Evolutionary conservation across 2,888 invertebrate species (phyloP).

Genomic region (Polymixis flavicincta): DNA sequence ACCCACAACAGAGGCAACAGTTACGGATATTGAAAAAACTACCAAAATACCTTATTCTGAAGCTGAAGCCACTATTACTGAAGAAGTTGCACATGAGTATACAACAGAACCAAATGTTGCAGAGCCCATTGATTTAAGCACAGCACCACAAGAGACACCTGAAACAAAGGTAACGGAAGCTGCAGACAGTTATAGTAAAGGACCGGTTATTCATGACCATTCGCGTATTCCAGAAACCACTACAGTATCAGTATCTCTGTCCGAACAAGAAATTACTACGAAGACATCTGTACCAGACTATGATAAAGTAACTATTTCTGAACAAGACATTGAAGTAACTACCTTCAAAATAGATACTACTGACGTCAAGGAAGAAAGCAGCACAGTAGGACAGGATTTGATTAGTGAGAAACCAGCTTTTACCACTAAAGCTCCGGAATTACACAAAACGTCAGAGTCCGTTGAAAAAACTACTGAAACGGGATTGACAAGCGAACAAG

Average conservation of each 20-base stretch:
- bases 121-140: conserved; percentile 16
- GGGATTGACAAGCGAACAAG: conserved; percentile 49
- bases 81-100: conserved; percentile 7
- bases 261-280: conserved; percentile 38
- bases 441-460: conserved; percentile 36
- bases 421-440: conserved; percentile 40
- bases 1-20: conserved; percentile 32
- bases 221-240: conserved; percentile 25
- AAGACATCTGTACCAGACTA: conserved; percentile 10
- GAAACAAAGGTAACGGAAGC: conserved; percentile 32
- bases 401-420: conserved; percentile 17
- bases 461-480: conserved; percentile 42
- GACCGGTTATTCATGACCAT: conserved; percentile 26
- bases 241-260: conserved; percentile 24
- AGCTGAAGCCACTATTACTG: conserved; percentile 23
- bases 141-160: conserved; percentile 17
- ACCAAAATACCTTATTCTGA: conserved; percentile 40
- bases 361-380: conserved; percentile 11
- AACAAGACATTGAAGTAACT: conserved; percentile 30
- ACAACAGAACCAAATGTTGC: conserved; percentile 15
- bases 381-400: conserved; percentile 26
- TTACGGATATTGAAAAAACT: conserved; percentile 32
- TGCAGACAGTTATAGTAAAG: conserved; percentile 22
- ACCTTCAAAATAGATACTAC: conserved; percentile 24
- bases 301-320: conserved; percentile 29